Conservation (phyloP, 2,113 vertebrate genomes). For the Gymnogyps californianus region DNA sequence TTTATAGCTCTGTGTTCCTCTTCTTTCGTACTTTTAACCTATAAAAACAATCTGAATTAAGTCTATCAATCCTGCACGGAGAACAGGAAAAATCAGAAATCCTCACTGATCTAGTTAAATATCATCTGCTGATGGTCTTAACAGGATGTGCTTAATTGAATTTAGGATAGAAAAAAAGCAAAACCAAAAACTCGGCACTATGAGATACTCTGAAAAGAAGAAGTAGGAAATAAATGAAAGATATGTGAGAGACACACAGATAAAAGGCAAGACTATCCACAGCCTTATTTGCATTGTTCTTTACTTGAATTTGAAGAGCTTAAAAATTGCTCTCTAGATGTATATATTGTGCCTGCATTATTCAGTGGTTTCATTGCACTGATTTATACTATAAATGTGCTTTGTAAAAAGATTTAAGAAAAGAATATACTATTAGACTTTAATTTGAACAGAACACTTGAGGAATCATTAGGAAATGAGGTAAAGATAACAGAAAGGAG, state of each 20-base stretch:
- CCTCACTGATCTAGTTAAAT: background rate
- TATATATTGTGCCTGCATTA: background rate
- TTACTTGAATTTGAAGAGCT: background rate
- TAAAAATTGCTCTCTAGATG: background rate
- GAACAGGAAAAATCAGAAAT: background rate
- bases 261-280: background rate
- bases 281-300: background rate
- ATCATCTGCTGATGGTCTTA: background rate
- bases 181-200: background rate
- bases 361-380: background rate
- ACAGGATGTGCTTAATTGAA: background rate
- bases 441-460: conserved; percentile 23
- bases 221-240: background rate
- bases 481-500: background rate
- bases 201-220: background rate
- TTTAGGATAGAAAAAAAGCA: background rate
- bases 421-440: background rate
- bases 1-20: background rate
- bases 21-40: background rate
- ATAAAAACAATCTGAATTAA: background rate
- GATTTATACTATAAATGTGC: background rate
- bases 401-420: background rate
- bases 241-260: background rate
- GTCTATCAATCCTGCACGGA: background rate
- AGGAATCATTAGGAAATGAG: conserved; percentile 33